Base-by-base conservation (phyloP, 2,797 vertebrate species). In the Leucoraja ocellata region DNA sequence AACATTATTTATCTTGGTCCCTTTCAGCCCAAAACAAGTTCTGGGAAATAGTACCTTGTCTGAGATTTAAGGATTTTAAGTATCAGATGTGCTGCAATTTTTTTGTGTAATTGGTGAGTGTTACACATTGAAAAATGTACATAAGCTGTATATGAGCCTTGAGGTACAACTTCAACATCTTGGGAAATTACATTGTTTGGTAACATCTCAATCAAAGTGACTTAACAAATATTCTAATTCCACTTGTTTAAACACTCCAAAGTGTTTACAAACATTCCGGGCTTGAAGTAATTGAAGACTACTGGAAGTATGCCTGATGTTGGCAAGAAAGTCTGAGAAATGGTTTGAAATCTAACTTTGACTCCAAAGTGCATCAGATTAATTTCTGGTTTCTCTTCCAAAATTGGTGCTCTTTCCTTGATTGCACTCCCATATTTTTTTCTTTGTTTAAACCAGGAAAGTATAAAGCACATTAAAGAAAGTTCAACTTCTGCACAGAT, bases 121-220 rank as follows among this genome's bases (percentile, higher is more conserved):
- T 88, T 65, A 68, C 21, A 68, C 63, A 1, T 88, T 88, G 63
- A n/a, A 88, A 88, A 88, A 68, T 88, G 84, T 88, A 88, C 65
- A 88, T 88, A 68, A 88, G 63, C 63, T 68, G 32, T 36, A 84
- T 84, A 65, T 39, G 28, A 68, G 32, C 68, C 54, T 84, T 84
- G 54, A 58, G 39, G n/a, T 88, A n/a, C 16, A 11, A 14, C n/a
- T n/a, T 88, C 84, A 68, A 88, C 63, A 21, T 88, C 63, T 63
- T 88, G 84, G 61, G n/a, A 88, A 68, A 68, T 88, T 7, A 68
- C n/a, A 18, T 68, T 88, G n/a, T 83, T 84, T 23, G 84, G 16
- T 68, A 88, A 88, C 84, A 68, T 61, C 32, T 68, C 58, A 65
- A 83, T 83, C 63, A 36, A 23, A 88, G 83, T 86, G 32, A 88